Base-by-base conservation (phyloP, 2,113 vertebrate genomes). In the Numenius arquata region DNA sequence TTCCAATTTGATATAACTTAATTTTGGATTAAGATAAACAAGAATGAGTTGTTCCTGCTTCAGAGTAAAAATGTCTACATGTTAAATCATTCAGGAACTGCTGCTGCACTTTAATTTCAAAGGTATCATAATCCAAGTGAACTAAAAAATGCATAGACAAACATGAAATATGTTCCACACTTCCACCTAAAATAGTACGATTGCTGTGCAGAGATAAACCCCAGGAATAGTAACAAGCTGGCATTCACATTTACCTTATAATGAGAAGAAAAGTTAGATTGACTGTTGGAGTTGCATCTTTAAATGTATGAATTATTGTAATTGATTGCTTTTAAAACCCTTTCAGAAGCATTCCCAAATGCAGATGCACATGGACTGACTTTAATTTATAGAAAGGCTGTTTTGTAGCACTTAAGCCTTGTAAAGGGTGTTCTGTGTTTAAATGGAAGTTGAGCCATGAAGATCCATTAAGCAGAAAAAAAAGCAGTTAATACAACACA, bases 161-260 rank as follows among this genome's bases (percentile, higher is more conserved):
- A 92, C 74, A 90, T 41, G 84, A 95, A 96, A 92, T 96, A 89
- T 82, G 87, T 89, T 81, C 89, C 74, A 76, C 59, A 11, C 50
- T 87, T 95, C 50, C 81, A 48, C 83, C 88, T 79, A 85, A 96
- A 96, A 87, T 83, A n/a, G 71, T 79, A 65, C 0, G 2, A 95
- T 85, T 89, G 65, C 84, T 80, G 77, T 66, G 77, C 67, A 89
- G 84, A 92, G 80, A 95, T 36, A 87, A 89, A 80, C 38, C 68
- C 75, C 59, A 74, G 84, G 76, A 97, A 95, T 66, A 91, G 93
- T 66, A 96, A 97, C 73, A 87, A 92, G 92, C 91, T 91, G 66
- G 55, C 52, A 62, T 90, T 93, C 78, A 52, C 32, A n/a, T 79
- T 93, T 94, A 85, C 70, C 59, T 85, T 88, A 45, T 55, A 84